Conservation (phyloP, 2,888 invertebrate species). For the Dinocampus coccinellae region DNA sequence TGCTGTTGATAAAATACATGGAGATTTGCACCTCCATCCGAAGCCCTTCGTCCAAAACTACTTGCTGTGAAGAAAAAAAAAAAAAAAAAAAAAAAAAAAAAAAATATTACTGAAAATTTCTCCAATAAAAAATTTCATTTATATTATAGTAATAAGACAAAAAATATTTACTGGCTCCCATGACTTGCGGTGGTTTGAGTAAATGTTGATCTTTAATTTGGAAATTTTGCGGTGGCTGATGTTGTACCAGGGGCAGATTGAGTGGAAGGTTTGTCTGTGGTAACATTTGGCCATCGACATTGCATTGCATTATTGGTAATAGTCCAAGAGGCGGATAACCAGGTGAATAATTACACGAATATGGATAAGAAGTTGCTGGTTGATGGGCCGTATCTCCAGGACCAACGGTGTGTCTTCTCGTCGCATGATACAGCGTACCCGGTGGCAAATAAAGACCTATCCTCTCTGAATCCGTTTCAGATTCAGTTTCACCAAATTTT, state of each 20-base stretch:
- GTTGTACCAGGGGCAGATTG: conserved; percentile 85
- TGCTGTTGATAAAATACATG: conserved; percentile 76
- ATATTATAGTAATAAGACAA: background rate
- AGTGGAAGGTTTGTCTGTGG: conserved; percentile 88
- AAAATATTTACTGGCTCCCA: conserved; percentile 80
- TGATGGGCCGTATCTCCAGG: conserved; percentile 91
- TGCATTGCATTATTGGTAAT: conserved; percentile 61
- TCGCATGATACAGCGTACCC: conserved; percentile 72
- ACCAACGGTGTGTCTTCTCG: conserved; percentile 92
- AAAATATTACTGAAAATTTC: conserved; percentile 30
- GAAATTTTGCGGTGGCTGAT: conserved; percentile 87
- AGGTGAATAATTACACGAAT: conserved; percentile 60
- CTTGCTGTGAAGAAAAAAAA: conserved; percentile 72
- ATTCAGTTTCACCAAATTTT: conserved; percentile 73
- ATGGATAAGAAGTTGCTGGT: conserved; percentile 67
- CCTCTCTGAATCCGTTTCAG: conserved; percentile 65
- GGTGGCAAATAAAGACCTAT: conserved; percentile 61
- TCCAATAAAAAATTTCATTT: background rate
- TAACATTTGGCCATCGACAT: conserved; percentile 72
- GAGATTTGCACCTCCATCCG: conserved; percentile 95
- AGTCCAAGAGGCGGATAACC: conserved; percentile 56
- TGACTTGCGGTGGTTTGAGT: conserved; percentile 91
- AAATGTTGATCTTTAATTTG: conserved; percentile 94
- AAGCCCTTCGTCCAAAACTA: conserved; percentile 90
- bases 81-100: too few relatives aligned